A percentile compares a stretch with the other conserved stretches of the same genome.
These are phyloP conservation scores for Myotis davidii DNA, from an alignment of 2,113 vertebrate species.

Conservation along the genomic window DNA sequence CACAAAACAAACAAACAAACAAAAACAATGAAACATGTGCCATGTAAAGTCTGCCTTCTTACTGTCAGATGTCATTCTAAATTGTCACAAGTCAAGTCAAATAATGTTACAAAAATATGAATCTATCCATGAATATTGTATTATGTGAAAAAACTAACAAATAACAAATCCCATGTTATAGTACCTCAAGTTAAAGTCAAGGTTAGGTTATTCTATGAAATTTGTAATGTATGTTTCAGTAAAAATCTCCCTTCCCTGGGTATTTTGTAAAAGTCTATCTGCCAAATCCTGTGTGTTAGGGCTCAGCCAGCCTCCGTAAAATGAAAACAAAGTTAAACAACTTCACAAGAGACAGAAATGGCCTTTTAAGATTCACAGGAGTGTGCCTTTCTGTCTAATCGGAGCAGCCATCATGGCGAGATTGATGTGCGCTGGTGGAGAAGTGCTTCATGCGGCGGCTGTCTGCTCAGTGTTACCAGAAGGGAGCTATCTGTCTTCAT, in stretches of 20 bases:
- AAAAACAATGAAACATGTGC: slow-evolving; percentile 36
- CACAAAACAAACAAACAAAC: no score
- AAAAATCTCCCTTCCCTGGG: slow-evolving; percentile 48
- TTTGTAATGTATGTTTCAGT: slow-evolving; percentile 73
- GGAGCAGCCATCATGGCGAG: slow-evolving; percentile 77
- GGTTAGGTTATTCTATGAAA: slow-evolving; percentile 47
- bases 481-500: slow-evolving; percentile 88
- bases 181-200: background rate
- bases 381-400: slow-evolving; percentile 83
- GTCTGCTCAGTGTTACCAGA: slow-evolving; percentile 78
- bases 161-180: slow-evolving; percentile 21
- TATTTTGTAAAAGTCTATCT: slow-evolving; percentile 70
- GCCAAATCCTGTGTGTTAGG: slow-evolving; percentile 63
- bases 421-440: slow-evolving; percentile 85
- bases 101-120: slow-evolving; percentile 22
- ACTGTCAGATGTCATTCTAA: background rate
- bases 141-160: background rate
- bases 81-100: slow-evolving; percentile 51
- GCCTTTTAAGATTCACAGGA: slow-evolving; percentile 86
- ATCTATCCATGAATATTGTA: background rate
- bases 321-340: slow-evolving; percentile 84
- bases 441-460: slow-evolving; percentile 82
- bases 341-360: slow-evolving; percentile 83
- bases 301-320: slow-evolving; percentile 76
- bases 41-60: background rate